Evolutionary conservation across 2,888 invertebrate genomes (phyloP), one percentile per base, ranked within the genome.

Genomic region (Thymelicus acteon): DNA sequence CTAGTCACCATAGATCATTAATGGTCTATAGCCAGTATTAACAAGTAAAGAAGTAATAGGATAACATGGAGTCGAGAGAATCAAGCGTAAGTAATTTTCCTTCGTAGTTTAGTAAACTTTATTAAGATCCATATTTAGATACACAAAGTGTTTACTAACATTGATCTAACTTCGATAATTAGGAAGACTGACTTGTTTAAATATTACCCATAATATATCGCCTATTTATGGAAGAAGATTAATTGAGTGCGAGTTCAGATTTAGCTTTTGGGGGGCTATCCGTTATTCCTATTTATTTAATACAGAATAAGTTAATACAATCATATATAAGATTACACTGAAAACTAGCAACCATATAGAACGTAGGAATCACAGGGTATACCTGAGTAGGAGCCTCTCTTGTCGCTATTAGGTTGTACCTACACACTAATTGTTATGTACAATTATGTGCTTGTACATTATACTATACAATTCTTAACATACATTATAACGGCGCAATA

Each of bases 11-110:
- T 49, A 49, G 15, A 37, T 15, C 57, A 57, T 54, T 19, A 15
- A 24, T 8, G 10, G 52, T 54, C 52, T 49, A 13, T 10, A 57
- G 57, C 31, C 31, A 54, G 24, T 54, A 13, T 57, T 57, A 13
- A 57, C 12, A 37, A 13, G 57, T 31, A 57, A 54, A 63, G 39
- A 63, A 63, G 13, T 15, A 47, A 5, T 15, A 54, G 31, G n/a
- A 47, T 31, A 39, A 19, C 13, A 69, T 63, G 62, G 69, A 69
- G 8, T 31, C 62, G 12, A 44, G 57, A 48, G 62, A 48, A 60
- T 8, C 44, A n/a, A 57, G 19, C 47, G 69, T 69, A 63, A 69
- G 69, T 69, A 69, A 15, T 24, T 48, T 31, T 4, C 15, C 19
- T 39, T 54, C 40, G 12, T 48, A 49, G 7, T 37, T 60, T 62